Conservation (phyloP, 1,140 invertebrate genomes). For the Megalopta genalis region DNA sequence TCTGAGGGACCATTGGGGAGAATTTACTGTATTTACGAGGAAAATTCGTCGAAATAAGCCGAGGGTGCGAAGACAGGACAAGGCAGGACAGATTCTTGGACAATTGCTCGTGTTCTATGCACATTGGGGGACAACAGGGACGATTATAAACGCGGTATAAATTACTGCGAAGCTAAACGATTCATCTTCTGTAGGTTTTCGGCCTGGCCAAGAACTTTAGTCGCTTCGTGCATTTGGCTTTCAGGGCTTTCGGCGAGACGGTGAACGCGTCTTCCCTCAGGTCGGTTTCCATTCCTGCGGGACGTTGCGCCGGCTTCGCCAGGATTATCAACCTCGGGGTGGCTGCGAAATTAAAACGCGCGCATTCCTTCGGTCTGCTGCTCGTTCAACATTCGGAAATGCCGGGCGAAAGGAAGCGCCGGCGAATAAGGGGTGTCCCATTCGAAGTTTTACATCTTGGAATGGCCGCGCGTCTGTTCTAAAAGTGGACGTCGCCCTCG, state of each 20-base stretch:
- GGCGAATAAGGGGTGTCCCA: too few species aligned
- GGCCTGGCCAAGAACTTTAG: conserved; percentile 67
- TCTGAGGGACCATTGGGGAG: too few species aligned
- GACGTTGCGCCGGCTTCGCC: conserved; percentile 61
- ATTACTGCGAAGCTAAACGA: not conserved
- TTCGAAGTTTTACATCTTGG: too few species aligned
- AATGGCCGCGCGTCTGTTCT: too few species aligned
- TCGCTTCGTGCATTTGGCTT: conserved; percentile 64
- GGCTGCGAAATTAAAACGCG: conserved; percentile 62
- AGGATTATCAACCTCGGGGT: conserved; percentile 57
- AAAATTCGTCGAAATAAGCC: too few species aligned
- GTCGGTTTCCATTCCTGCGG: conserved; percentile 70
- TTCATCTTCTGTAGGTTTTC: conserved; percentile 49
- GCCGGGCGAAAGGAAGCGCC: too few species aligned
- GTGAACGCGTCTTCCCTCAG: conserved; percentile 72
- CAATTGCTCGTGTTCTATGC: not conserved
- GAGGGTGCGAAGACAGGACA: too few species aligned
- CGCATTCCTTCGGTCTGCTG: too few species aligned
- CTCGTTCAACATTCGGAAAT: too few species aligned
- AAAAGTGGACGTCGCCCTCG: too few species aligned
- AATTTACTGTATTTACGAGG: too few species aligned
- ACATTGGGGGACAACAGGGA: not conserved
- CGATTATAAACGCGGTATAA: not conserved
- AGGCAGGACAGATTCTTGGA: not conserved
- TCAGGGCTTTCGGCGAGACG: conserved; percentile 68